Base-by-base conservation (phyloP, 2,888 invertebrate species). In the Acleris cristana region DNA sequence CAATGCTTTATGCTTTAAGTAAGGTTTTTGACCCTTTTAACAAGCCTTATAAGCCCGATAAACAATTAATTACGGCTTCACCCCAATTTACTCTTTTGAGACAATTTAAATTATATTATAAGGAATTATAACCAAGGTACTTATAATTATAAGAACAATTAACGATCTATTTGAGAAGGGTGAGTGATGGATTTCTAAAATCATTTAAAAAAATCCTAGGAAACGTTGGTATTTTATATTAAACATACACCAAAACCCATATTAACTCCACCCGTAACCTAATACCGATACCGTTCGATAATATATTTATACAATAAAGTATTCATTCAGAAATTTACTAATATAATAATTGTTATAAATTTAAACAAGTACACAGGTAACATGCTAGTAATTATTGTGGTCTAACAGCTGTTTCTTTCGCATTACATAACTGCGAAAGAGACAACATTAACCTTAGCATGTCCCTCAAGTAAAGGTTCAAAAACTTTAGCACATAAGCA, bases 401-500 rank as follows among this genome's bases (percentile, higher is more conserved):
- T 18, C 26, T 49, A 55, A 44, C 6, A 18, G 30, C 5, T 21
- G 18, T 52, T 44, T 44, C 18, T 34, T 55, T 44, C 19, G 30
- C 26, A 49, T 10, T 18, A 18, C 8, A 10, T 4, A 8, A 16
- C 4, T 52, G 52, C 21, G 8, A 23, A 49, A 55, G 23, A 16
- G 40, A 44, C n/a, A 40, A 44, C 49, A 55, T 21, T 26, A 34
- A 3, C 3, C 18, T 65, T 23, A 34, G 45, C 52, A 66, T 30
- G 55, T 19, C 34, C 56, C 21, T 18, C 52, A 68, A 70, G 76
- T 79, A 82, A 80, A 84, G 71, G 70, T 74, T 81, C 79, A 78
- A 82, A 87, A 85, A 85, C 45, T 85, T 89, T 88, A 89, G 89
- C 89, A 88, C 89, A 83, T 77, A 77, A 80, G 73, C 87, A 88